These are phyloP conservation scores for Chondrilla cf. caribensis DNA, from an alignment of 37 sponge, comb jelly and placozoan genomes.

Conservation along the genomic window DNA sequence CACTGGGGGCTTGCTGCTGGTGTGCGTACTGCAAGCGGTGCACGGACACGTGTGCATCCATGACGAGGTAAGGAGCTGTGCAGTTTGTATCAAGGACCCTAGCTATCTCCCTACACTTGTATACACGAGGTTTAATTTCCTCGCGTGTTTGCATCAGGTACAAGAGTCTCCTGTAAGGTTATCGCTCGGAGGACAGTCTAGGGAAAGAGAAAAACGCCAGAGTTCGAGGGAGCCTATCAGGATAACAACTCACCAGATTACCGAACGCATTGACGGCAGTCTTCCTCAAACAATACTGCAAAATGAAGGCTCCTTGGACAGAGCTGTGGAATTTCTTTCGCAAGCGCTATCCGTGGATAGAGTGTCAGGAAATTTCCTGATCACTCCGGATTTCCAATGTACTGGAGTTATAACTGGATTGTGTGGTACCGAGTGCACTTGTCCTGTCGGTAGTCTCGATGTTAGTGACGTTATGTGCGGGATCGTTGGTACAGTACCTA, in stretches of 20 bases:
- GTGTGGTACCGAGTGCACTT: not conserved
- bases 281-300: not conserved
- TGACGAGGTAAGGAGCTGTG: conserved; percentile 9
- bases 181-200: not conserved
- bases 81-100: too few relatives aligned
- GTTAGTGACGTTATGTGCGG: not conserved
- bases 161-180: not conserved
- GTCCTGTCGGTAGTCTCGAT: too few relatives aligned
- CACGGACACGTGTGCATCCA: not conserved
- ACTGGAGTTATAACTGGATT: not conserved
- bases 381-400: not conserved
- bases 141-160: not conserved
- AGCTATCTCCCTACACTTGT: too few relatives aligned
- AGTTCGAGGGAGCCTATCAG: not conserved
- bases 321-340: not conserved
- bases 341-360: conserved; percentile 8
- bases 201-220: too few relatives aligned
- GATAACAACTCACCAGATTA: not conserved
- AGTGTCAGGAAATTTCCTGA: not conserved
- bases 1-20: not conserved
- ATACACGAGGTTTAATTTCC: too few relatives aligned
- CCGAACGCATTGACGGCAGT: not conserved
- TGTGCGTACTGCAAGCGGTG: not conserved
- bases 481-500: not conserved
- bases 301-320: not conserved